Percentiles rank a stretch among this genome's conserved stretches.
These are phyloP conservation scores for Elachura formosa DNA, from an alignment of 2,113 vertebrate genomes.

Conservation along the genomic window DNA sequence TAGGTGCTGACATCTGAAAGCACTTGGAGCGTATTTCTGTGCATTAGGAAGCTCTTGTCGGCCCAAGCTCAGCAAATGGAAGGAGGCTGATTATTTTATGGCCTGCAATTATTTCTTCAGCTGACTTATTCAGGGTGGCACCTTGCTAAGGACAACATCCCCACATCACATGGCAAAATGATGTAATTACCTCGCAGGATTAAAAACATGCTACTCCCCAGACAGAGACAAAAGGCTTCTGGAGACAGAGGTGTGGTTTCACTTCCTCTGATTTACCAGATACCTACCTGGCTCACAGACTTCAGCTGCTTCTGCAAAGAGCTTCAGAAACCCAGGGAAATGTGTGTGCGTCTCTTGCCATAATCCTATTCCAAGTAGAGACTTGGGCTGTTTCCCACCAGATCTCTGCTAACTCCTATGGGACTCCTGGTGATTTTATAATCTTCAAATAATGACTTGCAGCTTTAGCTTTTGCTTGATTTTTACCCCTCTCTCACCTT, in stretches of 20 bases:
- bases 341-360: not conserved
- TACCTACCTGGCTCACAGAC: not conserved
- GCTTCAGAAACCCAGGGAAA: not conserved
- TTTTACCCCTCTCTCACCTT: accelerated
- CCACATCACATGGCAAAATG: not conserved
- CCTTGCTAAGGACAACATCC: not conserved
- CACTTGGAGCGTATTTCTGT: not conserved
- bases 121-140: not conserved
- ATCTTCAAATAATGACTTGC: not conserved
- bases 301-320: not conserved
- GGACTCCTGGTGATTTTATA: not conserved
- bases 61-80: not conserved
- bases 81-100: not conserved
- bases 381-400: not conserved
- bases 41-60: conserved; percentile 16
- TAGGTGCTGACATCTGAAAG: conserved; percentile 14
- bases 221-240: not conserved
- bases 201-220: not conserved
- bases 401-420: not conserved
- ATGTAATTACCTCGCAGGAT: not conserved
- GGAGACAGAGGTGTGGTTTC: not conserved
- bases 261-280: not conserved
- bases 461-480: not conserved
- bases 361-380: not conserved
- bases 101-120: not conserved